These are phyloP conservation scores for Cygnus buccinator DNA, from an alignment of 2,113 vertebrate genomes.

Conservation along the genomic window DNA sequence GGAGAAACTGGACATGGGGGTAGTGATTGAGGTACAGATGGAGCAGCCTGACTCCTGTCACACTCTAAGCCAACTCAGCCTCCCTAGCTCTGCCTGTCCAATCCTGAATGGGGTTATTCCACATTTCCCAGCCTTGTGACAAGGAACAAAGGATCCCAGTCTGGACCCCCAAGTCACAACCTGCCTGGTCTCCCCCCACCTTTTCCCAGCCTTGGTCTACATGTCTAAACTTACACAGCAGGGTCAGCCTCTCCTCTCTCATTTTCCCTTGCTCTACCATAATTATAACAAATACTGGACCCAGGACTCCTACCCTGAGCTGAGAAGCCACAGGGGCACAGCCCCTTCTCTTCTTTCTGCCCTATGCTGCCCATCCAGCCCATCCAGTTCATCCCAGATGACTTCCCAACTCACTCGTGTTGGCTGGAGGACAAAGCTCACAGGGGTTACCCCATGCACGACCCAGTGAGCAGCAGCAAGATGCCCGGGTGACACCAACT, in stretches of 20 bases:
- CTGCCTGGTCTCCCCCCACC: not conserved
- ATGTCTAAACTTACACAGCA: not conserved
- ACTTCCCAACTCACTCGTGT: slow-evolving; percentile 84
- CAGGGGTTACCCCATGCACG: slow-evolving; percentile 93
- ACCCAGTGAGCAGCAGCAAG: slow-evolving; percentile 92
- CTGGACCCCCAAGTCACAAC: not conserved
- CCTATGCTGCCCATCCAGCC: not conserved
- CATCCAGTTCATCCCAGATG: rapidly evolving
- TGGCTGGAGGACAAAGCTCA: slow-evolving; percentile 87
- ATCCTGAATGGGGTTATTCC: too few species aligned
- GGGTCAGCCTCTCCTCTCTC: not conserved
- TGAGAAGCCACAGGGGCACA: rapidly evolving
- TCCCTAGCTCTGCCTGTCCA: not conserved
- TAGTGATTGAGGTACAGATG: not conserved
- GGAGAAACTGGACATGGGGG: not conserved
- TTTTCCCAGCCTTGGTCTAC: not conserved
- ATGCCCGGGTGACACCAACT: slow-evolving; percentile 87
- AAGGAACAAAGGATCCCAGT: not conserved
- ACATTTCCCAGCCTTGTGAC: not conserved
- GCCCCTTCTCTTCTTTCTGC: not conserved
- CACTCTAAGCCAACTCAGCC: rapidly evolving
- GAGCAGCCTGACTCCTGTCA: not conserved
- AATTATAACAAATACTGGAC: rapidly evolving
- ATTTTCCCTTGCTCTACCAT: not conserved
- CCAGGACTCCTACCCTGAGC: rapidly evolving